A percentile compares a stretch with the other conserved stretches of the same genome.
These are phyloP conservation scores for Trichomalopsis sarcophagae DNA, from an alignment of 1,140 invertebrate species.

Conservation along the genomic window DNA sequence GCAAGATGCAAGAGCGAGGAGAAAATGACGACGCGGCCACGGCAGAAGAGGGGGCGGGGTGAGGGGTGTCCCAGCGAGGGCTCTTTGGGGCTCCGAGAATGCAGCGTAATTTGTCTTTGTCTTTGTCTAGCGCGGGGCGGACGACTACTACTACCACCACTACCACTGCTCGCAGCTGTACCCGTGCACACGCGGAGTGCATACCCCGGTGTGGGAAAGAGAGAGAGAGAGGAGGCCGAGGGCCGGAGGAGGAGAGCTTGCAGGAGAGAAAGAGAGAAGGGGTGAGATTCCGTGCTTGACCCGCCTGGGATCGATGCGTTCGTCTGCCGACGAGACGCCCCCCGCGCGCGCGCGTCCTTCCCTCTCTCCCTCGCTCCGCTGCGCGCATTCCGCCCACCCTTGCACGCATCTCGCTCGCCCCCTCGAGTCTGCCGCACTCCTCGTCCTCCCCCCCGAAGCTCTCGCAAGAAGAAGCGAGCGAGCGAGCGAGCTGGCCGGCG, in stretches of 20 bases:
- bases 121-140: conserved; percentile 70
- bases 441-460: conserved; percentile 30
- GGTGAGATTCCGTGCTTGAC: conserved; percentile 71
- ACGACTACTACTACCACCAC: background rate
- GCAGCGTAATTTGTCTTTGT: conserved; percentile 76
- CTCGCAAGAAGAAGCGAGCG: conserved; percentile 16
- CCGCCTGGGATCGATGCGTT: conserved; percentile 75
- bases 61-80: conserved; percentile 54
- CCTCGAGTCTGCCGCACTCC: background rate
- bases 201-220: conserved; percentile 8
- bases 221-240: conserved; percentile 45
- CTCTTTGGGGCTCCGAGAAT: conserved; percentile 74
- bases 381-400: conserved; percentile 39
- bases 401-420: conserved; percentile 28
- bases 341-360: conserved; percentile 69
- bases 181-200: background rate
- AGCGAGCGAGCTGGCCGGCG: conserved; percentile 16
- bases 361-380: conserved; percentile 57
- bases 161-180: background rate
- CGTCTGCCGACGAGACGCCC: conserved; percentile 72
- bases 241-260: conserved; percentile 56
- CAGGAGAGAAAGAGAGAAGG: conserved; percentile 34
- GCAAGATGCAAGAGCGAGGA: conserved; percentile 52
- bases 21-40: conserved; percentile 48
- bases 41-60: conserved; percentile 52